Conservation (phyloP, 2,797 vertebrate genomes). For the Mus caroli region DNA sequence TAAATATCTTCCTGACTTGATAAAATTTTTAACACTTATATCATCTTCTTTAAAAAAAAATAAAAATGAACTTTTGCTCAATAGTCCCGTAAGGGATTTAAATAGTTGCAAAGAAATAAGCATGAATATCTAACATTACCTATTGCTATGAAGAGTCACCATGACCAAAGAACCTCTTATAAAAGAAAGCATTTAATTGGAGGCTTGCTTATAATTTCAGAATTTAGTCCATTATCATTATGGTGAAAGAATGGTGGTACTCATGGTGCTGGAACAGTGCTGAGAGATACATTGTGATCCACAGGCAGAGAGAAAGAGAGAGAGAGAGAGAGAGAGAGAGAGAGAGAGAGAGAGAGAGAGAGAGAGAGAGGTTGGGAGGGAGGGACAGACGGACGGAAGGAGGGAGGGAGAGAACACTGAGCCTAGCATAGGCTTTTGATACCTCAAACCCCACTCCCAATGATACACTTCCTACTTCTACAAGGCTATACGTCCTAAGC, state of each 20-base stretch:
- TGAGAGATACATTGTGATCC: not conserved
- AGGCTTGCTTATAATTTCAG: not conserved
- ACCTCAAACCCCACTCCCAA: not conserved
- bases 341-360: no score
- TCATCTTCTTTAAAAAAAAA: not conserved
- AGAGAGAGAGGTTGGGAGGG: not conserved
- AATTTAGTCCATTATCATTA: not conserved
- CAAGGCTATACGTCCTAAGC: not conserved
- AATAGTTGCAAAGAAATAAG: not conserved
- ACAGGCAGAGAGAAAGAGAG: no score
- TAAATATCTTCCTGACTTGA: not conserved
- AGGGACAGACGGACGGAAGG: rapidly evolving
- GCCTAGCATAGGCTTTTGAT: not conserved
- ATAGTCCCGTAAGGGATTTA: not conserved
- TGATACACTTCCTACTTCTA: not conserved
- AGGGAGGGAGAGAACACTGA: not conserved
- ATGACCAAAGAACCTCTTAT: not conserved
- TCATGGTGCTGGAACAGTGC: not conserved
- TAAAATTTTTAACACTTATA: conserved; percentile 26
- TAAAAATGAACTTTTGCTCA: not conserved
- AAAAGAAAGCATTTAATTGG: not conserved
- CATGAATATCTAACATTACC: not conserved
- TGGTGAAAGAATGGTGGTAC: not conserved
- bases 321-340: no score
- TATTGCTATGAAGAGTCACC: not conserved